A percentile compares a stretch with the other conserved stretches of the same genome.
These are phyloP conservation scores for Nycteola revayana DNA, from an alignment of 2,888 invertebrate species.

Conservation along the genomic window DNA sequence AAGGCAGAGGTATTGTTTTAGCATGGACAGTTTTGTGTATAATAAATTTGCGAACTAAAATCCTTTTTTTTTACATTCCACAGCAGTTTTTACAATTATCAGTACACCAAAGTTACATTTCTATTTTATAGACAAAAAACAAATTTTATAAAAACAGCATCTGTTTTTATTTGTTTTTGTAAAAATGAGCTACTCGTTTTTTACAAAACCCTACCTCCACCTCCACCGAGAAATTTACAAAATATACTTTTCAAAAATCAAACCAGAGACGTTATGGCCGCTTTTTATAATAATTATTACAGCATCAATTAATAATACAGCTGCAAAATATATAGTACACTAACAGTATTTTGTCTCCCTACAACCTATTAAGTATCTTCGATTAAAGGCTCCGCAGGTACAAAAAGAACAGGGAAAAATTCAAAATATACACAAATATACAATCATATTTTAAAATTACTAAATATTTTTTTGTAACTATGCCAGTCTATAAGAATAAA, in stretches of 20 bases:
- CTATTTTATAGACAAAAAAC: too few relatives aligned
- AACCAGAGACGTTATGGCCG: conserved; percentile 66
- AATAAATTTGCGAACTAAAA: conserved; percentile 7
- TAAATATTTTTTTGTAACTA: conserved; percentile 16
- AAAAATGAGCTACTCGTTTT: too few relatives aligned
- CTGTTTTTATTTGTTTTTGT: too few relatives aligned
- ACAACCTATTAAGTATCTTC: conserved; percentile 56
- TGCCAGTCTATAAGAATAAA: conserved; percentile 18
- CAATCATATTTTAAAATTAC: conserved; percentile 15
- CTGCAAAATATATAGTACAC: conserved; percentile 67
- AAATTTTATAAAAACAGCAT: too few relatives aligned
- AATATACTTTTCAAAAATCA: conserved; percentile 44
- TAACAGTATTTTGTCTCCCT: conserved; percentile 41
- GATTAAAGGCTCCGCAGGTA: conserved; percentile 34
- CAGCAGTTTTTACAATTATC: too few relatives aligned
- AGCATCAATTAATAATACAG: conserved; percentile 57
- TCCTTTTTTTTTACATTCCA: too few relatives aligned
- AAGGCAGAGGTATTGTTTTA: conserved; percentile 41
- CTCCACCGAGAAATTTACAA: conserved; percentile 39
- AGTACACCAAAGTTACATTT: too few relatives aligned
- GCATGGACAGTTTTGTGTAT: conserved; percentile 15
- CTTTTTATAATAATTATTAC: conserved; percentile 41
- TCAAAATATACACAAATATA: too few relatives aligned
- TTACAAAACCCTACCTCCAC: conserved; percentile 36
- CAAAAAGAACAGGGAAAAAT: conserved; percentile 13